Base-by-base conservation (phyloP, 2,888 invertebrate genomes). In the Aleiodes leptofemur region DNA sequence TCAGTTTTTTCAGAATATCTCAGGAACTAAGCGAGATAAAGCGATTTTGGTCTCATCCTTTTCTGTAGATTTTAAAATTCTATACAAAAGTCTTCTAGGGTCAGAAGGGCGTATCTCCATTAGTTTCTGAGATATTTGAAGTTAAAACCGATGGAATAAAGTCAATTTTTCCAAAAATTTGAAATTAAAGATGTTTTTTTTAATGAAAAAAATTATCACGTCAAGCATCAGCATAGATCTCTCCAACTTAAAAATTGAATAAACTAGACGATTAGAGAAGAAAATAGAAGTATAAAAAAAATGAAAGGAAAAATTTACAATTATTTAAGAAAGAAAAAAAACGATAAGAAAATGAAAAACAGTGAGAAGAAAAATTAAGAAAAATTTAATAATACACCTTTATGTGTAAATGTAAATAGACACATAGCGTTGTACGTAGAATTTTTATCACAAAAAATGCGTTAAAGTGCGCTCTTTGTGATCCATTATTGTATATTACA, bases 401-500 rank as follows among this genome's bases (percentile, higher is more conserved):
- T 57, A 72, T 76, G 72, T 64, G 71, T 70, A 78, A 74, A 74
- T 78, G 69, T 74, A 73, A 69, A 72, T 76, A 74, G 76, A 59
- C 73, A 76, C 72, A 73, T 73, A 71, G 73, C 73, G 69, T 76
- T 73, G 66, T 72, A 76, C 57, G 75, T 72, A 76, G 72, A 76
- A 68, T 34, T 74, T 43, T 55, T 55, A n/a, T 23, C 23, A 23
- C 55, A 73, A 77, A 80, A 64, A 43, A 73, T 73, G 53, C 55
- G 66, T 70, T 51, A 50, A 53, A 74, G 48, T 59, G 69, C 78
- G 79, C 73, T 75, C 74, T 74, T 78, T 79, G 74, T 72, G 69
- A 76, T 57, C 59, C 68, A 59, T 76, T 72, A 76, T 69, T 76
- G 75, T 76, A 76, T 76, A 76, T 76, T 76, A 72, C 75, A 76